phyloP scores from a whole-genome alignment of 1,140 invertebrate species.

The Proales similis region DNA sequence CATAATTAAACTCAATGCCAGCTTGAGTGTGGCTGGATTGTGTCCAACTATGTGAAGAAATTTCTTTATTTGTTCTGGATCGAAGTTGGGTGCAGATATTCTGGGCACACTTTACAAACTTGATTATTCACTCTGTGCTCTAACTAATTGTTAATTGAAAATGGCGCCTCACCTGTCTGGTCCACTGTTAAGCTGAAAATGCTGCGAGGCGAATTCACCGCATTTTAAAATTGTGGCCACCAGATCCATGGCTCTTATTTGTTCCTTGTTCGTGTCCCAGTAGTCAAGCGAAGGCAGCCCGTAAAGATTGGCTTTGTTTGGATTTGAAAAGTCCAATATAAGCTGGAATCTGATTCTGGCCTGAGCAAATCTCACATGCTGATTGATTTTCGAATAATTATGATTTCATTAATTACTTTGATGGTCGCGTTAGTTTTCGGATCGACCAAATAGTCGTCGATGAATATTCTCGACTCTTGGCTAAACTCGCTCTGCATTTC shows the following conservation, averaged over 20 bases:
- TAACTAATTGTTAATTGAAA: background rate
- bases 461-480: conserved; percentile 3
- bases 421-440: conserved; percentile 5
- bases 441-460: conserved; percentile 21
- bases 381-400: background rate
- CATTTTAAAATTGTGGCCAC: conserved; percentile 7
- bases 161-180: too few relatives aligned
- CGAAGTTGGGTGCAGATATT: conserved; percentile 2
- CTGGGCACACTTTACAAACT: background rate
- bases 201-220: conserved; percentile 12
- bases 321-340: too few relatives aligned
- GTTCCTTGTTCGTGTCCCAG: background rate
- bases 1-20: conserved; percentile 23
- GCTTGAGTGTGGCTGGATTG: conserved; percentile 3
- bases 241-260: conserved; percentile 8
- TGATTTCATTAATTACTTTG: conserved; percentile 11
- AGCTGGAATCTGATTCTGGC: conserved; percentile 3
- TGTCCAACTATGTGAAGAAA: background rate
- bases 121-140: background rate
- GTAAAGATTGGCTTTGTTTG: too few relatives aligned
- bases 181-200: conserved; percentile 10
- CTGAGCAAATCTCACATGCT: too few relatives aligned
- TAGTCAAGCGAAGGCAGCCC: too few relatives aligned
- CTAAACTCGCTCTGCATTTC: conserved; percentile 8
- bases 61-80: background rate